These are phyloP conservation scores for Cerceris rybyensis DNA, from an alignment of 2,888 invertebrate species.

Conservation along the genomic window DNA sequence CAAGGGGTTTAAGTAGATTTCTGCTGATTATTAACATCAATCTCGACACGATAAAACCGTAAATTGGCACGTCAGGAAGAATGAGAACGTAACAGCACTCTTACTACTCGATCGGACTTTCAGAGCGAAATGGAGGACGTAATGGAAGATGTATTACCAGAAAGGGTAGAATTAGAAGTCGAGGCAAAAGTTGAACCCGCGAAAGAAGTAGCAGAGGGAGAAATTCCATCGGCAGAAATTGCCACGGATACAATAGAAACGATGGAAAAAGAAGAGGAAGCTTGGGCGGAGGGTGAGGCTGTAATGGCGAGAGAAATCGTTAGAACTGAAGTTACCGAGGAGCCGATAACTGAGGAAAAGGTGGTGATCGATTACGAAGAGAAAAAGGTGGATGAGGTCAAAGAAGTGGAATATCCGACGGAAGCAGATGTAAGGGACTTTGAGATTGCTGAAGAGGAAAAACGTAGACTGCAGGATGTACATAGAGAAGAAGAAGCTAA, in stretches of 20 bases:
- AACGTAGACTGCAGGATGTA: no score
- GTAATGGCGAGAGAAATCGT: not conserved
- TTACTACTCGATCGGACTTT: no score
- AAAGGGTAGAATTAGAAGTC: not conserved
- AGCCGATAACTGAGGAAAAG: not conserved
- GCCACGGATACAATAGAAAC: not conserved
- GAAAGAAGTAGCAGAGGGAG: not conserved
- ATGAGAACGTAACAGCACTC: no score
- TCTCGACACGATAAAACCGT: no score
- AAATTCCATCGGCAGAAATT: not conserved
- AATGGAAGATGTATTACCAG: not conserved
- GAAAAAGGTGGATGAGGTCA: not conserved
- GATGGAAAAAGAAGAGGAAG: slow-evolving; percentile 2
- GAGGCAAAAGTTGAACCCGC: not conserved
- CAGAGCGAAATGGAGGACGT: not conserved
- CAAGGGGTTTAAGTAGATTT: no score
- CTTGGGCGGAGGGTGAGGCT: not conserved
- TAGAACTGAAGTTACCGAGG: not conserved
- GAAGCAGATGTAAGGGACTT: no score
- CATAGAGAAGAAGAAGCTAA: no score
- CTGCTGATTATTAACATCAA: no score
- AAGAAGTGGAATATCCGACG: not conserved
- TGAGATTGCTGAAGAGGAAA: no score
- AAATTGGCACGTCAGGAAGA: no score
- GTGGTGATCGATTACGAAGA: not conserved